These are phyloP conservation scores for Colinus virginianus DNA, from an alignment of 2,113 vertebrate species.

Conservation along the genomic window DNA sequence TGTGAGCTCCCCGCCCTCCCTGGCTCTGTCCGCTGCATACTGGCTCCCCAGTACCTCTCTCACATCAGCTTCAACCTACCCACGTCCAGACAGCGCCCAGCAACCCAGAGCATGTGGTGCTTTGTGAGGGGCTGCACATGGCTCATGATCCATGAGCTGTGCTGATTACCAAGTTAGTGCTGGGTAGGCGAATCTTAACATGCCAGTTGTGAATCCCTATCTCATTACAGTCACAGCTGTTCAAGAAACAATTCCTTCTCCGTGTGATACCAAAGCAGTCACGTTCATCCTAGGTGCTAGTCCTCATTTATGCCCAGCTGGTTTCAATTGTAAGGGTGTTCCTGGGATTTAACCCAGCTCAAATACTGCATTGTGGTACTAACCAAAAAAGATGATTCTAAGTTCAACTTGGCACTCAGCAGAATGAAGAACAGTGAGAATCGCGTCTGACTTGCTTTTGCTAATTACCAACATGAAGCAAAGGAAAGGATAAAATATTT, in stretches of 20 bases:
- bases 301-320: conserved; percentile 5
- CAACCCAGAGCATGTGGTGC: fast-evolving
- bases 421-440: not conserved
- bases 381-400: not conserved
- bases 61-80: not conserved
- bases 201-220: not conserved
- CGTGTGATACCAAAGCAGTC: not conserved
- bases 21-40: fast-evolving
- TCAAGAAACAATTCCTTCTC: not conserved
- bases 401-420: not conserved
- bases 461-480: not conserved
- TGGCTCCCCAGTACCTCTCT: not conserved
- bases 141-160: fast-evolving
- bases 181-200: not conserved
- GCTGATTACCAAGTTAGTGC: not conserved
- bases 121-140: not conserved
- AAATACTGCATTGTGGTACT: not conserved
- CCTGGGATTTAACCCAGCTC: conserved; percentile 23
- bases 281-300: conserved; percentile 11
- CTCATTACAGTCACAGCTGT: not conserved
- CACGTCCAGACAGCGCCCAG: not conserved
- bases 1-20: not conserved
- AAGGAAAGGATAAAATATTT: conserved; percentile 16
- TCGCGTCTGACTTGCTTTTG: not conserved
- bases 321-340: conserved; percentile 12